Evolutionary conservation across 2,888 invertebrate species (phyloP), one percentile per base, ranked within the genome.

Genomic region (Calliphora vomitoria): DNA sequence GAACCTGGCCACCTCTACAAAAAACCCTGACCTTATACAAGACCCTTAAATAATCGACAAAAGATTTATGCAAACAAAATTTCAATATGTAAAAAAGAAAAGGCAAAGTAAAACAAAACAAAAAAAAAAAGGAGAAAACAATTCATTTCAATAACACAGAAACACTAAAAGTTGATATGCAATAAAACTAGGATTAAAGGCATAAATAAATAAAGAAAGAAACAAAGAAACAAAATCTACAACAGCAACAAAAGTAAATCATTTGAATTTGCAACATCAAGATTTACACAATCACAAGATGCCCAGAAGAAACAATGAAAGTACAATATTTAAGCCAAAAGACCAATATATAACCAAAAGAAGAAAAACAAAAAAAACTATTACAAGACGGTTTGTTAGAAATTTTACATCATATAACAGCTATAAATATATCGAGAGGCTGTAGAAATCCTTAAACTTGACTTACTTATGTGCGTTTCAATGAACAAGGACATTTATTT

Each of bases 391-490:
- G 13, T 44, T 44, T 44, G 10, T 44, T 44, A 44, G 8, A 44
- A 8, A 44, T 13, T 11, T 2, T 38, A 8, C 8, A 64, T 35
- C 62, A 38, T 31, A 38, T 13, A 38, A 38, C n/a, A 38, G 15
- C 13, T 38, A 64, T 11, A 38, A n/a, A 18, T 38, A 8, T 64
- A 18, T 38, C 38, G 20, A 68, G 68, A 47, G 35, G 35, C 5
- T 35, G 8, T 50, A 50, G 50, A 50, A 69, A 50, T 50, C 69
- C 69, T 69, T 69, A 25, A 69, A 69, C 69, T 69, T 69, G 50
- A 69, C 69, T 35, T 69, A 69, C 69, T 35, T 69, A 50, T 35
- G 31, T 53, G 31, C 3, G 10, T 13, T 53, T 20, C 25, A 31
- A 69, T 1, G 50, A n/a, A 50, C 35, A 69, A 50, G 50, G 50